A percentile compares a stretch with the other conserved stretches of the same genome.
Evolutionary conservation across 1,140 invertebrate species (phyloP).

Genomic region (Trypoxylus dichotomus): DNA sequence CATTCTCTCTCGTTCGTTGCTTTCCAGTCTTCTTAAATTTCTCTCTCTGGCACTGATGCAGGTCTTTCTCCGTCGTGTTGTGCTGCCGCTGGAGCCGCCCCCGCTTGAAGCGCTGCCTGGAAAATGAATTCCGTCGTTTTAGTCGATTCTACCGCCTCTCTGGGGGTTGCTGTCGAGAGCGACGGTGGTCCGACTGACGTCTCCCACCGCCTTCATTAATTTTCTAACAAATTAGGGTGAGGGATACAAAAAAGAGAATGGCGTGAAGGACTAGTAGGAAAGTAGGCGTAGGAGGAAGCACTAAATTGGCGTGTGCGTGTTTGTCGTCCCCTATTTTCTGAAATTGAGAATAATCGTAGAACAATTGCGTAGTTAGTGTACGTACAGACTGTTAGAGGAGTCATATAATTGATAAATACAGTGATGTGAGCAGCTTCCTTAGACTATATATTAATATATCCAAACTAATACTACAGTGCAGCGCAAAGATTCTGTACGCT

Average conservation of each 20-base stretch:
- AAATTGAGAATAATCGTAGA: not conserved
- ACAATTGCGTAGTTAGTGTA: not conserved
- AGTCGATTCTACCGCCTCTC: not conserved
- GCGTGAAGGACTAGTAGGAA: not conserved
- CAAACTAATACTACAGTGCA: too few relatives aligned
- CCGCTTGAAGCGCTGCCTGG: constrained; percentile 52
- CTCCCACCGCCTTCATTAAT: not conserved
- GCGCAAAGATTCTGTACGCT: too few relatives aligned
- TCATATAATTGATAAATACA: too few relatives aligned
- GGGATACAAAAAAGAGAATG: not conserved
- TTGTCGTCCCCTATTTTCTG: not conserved
- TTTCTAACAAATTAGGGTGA: not conserved
- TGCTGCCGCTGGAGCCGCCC: constrained; percentile 48
- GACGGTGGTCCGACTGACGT: not conserved
- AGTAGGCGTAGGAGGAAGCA: not conserved
- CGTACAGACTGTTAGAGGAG: not conserved
- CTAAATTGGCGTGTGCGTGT: not conserved
- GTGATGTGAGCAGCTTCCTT: too few relatives aligned
- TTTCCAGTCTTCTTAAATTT: constrained; percentile 83
- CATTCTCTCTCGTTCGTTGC: constrained; percentile 89
- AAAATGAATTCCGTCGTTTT: constrained; percentile 11
- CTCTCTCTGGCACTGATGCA: constrained; percentile 76
- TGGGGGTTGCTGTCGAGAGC: not conserved
- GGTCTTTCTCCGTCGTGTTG: constrained; percentile 56
- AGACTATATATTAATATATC: too few relatives aligned